Base-by-base conservation (phyloP, 2,888 invertebrate genomes). In the Mythimna vitellina region DNA sequence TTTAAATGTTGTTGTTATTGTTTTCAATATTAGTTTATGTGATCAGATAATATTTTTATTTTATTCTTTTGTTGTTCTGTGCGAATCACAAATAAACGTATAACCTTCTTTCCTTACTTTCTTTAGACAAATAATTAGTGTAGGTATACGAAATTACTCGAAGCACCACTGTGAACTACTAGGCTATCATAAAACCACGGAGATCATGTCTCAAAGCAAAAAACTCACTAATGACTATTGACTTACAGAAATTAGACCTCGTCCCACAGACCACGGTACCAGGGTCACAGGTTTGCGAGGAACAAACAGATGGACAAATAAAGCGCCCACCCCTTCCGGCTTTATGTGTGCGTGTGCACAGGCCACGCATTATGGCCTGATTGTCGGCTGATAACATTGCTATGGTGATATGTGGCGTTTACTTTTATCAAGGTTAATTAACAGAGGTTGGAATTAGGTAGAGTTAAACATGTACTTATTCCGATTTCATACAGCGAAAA, bases 301-400 rank as follows among this genome's bases (percentile, higher is more conserved):
- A 86, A 86, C 86, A 86, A 86, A 85, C 75, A 80, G 67, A 49
- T 75, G 76, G 72, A 76, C 86, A 84, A 86, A 86, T 77, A 86
- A 76, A 76, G 77, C 86, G 76, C 86, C 86, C 86, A 86, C 86
- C 85, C 86, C 76, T 82, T 86, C 87, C 86, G 84, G 83, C 75
- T 65, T 72, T 78, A 63, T 68, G 75, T 76, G 64, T 78, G 85
- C 84, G 78, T 69, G 68, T 29, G 77, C 75, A 71, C 80, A 80
- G 32, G 49, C 49, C 76, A 60, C 57, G 49, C 62, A 46, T 80
- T 82, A 80, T 75, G 73, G 32, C 32, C 20, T 29, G 78, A 84
- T 82, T 77, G 83, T 84, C 76, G 81, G 78, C 57, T 54, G 84
- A 84, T 84, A 78, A 81, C 56, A 61, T 63, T 20, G n/a, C 53